Evolutionary conservation across 2,888 invertebrate species (phyloP), one percentile per base, ranked within the genome.

Genomic region (Parascotia fuliginaria): DNA sequence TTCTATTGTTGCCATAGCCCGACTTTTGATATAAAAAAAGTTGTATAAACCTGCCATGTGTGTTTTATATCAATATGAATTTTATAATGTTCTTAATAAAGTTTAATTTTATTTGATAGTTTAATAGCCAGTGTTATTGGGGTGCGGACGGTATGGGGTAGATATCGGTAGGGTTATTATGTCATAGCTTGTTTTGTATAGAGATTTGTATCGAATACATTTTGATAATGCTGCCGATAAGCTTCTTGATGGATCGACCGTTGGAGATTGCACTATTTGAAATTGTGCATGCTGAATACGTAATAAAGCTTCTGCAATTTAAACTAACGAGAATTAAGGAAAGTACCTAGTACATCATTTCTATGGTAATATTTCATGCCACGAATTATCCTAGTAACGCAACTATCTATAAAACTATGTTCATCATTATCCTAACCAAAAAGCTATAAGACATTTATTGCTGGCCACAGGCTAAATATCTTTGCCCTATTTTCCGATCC

Each of bases 1-100:
- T 71, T 69, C 81, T 79, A 83, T 89, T 89, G 85, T 90, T 88
- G 87, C 85, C 84, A 85, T 81, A 65, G 51, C 75, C 76, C 81
- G 83, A 79, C 72, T 65, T 79, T 75, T 77, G 74, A 79, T 79
- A 78, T 73, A 76, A 80, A 79, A 79, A 77, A 75, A 69, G 69
- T 65, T 65, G 43, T 57, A 71, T 70, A 65, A 66, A 65, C 65
- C 63, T 52, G 40, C 67, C 56, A 69, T 66, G 55, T 55, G 56
- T 69, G 64, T 64, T 66, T 58, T 55, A 59, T 64, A 61, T 65
- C 55, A 73, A 72, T 71, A 57, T 65, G 62, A 54, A 61, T 77
- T 79, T 74, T 81, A 75, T 73, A 53, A 19, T 59, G 13, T 22
- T 28, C 56, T 32, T 47, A 70, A 24, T 85, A 87, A 68, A 75